These are phyloP conservation scores for Coreius guichenoti DNA, from an alignment of 2,797 vertebrate species.

Conservation along the genomic window DNA sequence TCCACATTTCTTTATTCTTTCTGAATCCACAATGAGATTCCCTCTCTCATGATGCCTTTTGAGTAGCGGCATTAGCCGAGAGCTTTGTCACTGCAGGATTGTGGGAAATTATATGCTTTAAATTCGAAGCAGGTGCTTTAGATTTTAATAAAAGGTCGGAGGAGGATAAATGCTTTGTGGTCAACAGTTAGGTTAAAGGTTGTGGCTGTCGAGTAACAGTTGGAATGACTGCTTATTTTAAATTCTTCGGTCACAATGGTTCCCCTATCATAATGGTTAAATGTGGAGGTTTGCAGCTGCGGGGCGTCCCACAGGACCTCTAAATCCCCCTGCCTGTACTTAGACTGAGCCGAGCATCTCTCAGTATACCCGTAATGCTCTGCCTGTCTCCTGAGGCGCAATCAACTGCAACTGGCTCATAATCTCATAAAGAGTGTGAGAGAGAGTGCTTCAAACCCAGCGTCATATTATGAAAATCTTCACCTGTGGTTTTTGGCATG, in stretches of 20 bases:
- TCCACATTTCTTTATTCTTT: slow-evolving; percentile 58
- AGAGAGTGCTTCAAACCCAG: slow-evolving; percentile 38
- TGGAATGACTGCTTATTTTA: slow-evolving; percentile 34
- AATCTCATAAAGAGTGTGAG: slow-evolving; percentile 38
- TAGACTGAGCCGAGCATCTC: slow-evolving; percentile 46
- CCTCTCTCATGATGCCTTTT: slow-evolving; percentile 48
- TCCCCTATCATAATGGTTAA: slow-evolving; percentile 48
- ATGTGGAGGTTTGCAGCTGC: slow-evolving; percentile 47
- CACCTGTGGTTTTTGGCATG: slow-evolving; percentile 40
- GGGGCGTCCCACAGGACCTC: slow-evolving; percentile 37
- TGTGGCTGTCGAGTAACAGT: slow-evolving; percentile 28
- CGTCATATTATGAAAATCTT: slow-evolving; percentile 46
- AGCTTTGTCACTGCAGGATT: slow-evolving; percentile 58
- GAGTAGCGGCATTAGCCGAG: slow-evolving; percentile 48
- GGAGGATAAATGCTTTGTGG: slow-evolving; percentile 25
- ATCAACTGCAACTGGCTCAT: slow-evolving; percentile 39
- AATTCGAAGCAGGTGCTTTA: slow-evolving; percentile 57
- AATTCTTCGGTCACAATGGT: slow-evolving; percentile 36
- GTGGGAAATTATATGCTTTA: slow-evolving; percentile 58
- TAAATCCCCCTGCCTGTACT: slow-evolving; percentile 52
- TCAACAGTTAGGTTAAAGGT: slow-evolving; percentile 50
- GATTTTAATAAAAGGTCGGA: slow-evolving; percentile 45
- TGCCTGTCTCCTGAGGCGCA: slow-evolving; percentile 47
- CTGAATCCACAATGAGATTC: slow-evolving; percentile 61
- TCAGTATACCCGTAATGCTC: slow-evolving; percentile 49